phyloP scores from a whole-genome alignment of 2,113 vertebrate genomes.

The Pleuronectes platessa region DNA sequence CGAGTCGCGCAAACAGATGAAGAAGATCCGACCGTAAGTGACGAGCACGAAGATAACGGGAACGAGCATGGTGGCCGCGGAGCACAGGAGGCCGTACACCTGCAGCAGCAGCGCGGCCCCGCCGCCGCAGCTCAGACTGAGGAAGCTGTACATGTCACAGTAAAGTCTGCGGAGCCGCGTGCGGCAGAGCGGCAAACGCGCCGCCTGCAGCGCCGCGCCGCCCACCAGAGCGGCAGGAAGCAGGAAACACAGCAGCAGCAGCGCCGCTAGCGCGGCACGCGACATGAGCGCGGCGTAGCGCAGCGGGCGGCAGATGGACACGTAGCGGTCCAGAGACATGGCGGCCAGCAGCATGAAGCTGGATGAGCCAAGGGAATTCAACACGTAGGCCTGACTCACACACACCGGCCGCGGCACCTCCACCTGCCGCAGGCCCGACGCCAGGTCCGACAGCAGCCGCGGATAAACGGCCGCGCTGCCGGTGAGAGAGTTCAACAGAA shows the following conservation, averaged over 20 bases:
- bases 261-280: neutral
- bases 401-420: neutral
- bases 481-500: constrained; percentile 7
- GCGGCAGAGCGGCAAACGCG: constrained; percentile 7
- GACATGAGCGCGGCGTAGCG: constrained; percentile 5
- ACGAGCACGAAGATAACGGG: constrained; percentile 18
- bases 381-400: constrained; percentile 5
- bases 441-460: constrained; percentile 12
- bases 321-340: constrained; percentile 42
- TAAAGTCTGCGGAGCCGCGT: neutral
- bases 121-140: constrained; percentile 9
- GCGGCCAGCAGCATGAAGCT: constrained; percentile 30
- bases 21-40: neutral
- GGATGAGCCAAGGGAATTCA: neutral
- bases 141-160: constrained; percentile 19
- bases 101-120: neutral
- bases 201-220: neutral
- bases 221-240: neutral
- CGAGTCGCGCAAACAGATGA: neutral
- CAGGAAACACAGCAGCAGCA: constrained; percentile 25
- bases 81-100: neutral
- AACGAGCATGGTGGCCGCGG: neutral
- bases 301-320: constrained; percentile 31
- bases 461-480: neutral
- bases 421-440: neutral